These are phyloP conservation scores for Tipula lateralis DNA, from an alignment of 2,888 invertebrate species.

Conservation along the genomic window DNA sequence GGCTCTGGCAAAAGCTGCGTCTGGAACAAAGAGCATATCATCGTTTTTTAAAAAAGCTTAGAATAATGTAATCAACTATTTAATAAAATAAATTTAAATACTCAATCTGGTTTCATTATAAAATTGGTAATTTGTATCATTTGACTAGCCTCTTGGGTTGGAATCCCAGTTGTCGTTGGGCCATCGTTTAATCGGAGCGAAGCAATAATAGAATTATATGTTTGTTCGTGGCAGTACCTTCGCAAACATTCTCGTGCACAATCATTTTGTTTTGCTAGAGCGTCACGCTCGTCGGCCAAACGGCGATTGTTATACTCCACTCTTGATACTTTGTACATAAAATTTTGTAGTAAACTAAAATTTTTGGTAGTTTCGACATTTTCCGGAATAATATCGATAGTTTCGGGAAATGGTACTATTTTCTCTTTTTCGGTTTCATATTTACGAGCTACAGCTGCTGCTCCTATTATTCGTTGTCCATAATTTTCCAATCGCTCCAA, in stretches of 20 bases:
- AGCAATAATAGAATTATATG: constrained; percentile 12
- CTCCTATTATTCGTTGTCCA: background rate
- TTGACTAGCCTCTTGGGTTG: background rate
- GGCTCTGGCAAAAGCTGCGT: constrained; percentile 69
- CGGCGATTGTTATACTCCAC: background rate
- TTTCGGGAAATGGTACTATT: background rate
- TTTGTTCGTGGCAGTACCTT: constrained; percentile 2
- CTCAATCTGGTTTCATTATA: background rate
- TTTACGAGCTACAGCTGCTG: constrained; percentile 12
- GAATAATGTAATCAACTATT: too few species aligned
- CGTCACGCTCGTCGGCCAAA: background rate
- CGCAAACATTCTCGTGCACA: background rate
- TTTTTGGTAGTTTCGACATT: background rate
- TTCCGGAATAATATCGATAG: background rate
- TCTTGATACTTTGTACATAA: background rate
- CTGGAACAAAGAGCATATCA: constrained; percentile 73
- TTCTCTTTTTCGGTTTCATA: constrained; percentile 28
- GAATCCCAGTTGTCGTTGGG: background rate
- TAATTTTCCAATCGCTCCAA: background rate
- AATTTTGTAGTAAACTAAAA: background rate
- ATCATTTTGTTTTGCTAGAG: background rate
- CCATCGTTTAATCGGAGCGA: background rate
- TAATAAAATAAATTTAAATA: background rate
- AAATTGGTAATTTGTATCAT: background rate
- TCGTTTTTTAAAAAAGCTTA: constrained; percentile 67